Evolutionary conservation across 2,113 vertebrate genomes (phyloP).

Genomic region (Argyrosomus japonicus): DNA sequence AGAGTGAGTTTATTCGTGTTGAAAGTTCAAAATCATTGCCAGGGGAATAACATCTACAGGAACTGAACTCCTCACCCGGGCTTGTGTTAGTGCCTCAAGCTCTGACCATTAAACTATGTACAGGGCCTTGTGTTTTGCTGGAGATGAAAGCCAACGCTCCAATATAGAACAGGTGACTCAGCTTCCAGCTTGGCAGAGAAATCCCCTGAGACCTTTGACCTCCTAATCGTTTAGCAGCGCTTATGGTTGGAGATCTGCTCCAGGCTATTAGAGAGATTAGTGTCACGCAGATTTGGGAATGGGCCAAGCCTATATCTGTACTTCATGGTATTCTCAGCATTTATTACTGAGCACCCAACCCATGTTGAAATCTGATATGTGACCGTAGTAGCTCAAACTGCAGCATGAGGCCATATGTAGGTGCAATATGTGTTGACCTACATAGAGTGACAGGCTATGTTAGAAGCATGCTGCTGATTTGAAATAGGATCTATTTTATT

Average conservation of each 20-base stretch:
- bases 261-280: conserved; percentile 80
- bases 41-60: conserved; percentile 35
- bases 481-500: conserved; percentile 31
- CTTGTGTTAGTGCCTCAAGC: conserved; percentile 3
- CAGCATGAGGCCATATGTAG: conserved; percentile 42
- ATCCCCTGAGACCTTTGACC: conserved; percentile 80
- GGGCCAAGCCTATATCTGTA: conserved; percentile 79
- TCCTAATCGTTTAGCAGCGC: conserved; percentile 77
- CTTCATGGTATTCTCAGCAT: conserved; percentile 77
- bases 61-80: conserved; percentile 43
- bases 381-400: conserved; percentile 54
- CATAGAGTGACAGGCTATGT: conserved; percentile 21
- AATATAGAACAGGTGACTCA: conserved; percentile 80
- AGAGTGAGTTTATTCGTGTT: conserved; percentile 23
- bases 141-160: conserved; percentile 59
- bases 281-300: conserved; percentile 77
- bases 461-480: conserved; percentile 7
- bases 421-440: conserved; percentile 46
- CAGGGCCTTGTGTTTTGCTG: conserved; percentile 37
- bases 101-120: conserved; percentile 5
- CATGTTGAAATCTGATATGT: conserved; percentile 62
- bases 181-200: conserved; percentile 74
- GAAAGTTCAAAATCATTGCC: conserved; percentile 26
- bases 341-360: conserved; percentile 66
- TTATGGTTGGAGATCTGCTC: conserved; percentile 80